These are phyloP conservation scores for Himalopsyche phryganea DNA, from an alignment of 1,140 invertebrate genomes.

Conservation along the genomic window DNA sequence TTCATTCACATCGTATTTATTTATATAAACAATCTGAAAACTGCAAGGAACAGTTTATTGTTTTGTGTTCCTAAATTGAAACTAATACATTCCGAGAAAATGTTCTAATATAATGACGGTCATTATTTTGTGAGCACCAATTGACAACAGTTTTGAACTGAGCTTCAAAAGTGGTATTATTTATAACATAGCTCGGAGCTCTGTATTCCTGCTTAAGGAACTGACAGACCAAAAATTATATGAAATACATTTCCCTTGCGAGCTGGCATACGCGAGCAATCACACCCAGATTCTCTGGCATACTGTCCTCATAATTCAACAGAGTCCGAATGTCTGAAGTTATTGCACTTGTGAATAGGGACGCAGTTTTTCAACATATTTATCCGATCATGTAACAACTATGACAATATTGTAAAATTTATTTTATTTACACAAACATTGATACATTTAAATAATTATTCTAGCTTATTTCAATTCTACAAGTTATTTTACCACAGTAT, in stretches of 20 bases:
- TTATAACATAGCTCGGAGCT: conserved; percentile 25
- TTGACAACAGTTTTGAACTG: background rate
- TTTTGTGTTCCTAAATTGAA: too few species aligned
- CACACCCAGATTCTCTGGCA: conserved; percentile 14
- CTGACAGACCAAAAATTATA: conserved; percentile 30
- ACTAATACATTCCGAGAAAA: too few species aligned
- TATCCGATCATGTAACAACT: too few species aligned
- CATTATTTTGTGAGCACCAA: background rate
- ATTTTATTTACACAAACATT: too few species aligned
- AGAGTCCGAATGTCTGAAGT: conserved; percentile 19
- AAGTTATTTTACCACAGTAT: too few species aligned
- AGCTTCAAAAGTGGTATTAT: conserved; percentile 8
- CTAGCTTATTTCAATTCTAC: too few species aligned
- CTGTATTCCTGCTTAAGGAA: conserved; percentile 12
- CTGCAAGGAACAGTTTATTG: too few species aligned
- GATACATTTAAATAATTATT: too few species aligned
- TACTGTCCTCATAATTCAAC: conserved; percentile 23
- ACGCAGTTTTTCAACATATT: too few species aligned
- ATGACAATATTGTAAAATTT: too few species aligned
- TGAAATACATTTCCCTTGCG: conserved; percentile 25
- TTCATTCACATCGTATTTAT: too few species aligned
- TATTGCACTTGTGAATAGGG: conserved; percentile 24
- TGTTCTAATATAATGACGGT: background rate
- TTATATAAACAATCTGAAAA: too few species aligned
- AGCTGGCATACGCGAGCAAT: conserved; percentile 18